A percentile compares a stretch with the other conserved stretches of the same genome.
These are phyloP conservation scores for Pteropus rufus DNA, from an alignment of 2,797 vertebrate species.

Conservation along the genomic window DNA sequence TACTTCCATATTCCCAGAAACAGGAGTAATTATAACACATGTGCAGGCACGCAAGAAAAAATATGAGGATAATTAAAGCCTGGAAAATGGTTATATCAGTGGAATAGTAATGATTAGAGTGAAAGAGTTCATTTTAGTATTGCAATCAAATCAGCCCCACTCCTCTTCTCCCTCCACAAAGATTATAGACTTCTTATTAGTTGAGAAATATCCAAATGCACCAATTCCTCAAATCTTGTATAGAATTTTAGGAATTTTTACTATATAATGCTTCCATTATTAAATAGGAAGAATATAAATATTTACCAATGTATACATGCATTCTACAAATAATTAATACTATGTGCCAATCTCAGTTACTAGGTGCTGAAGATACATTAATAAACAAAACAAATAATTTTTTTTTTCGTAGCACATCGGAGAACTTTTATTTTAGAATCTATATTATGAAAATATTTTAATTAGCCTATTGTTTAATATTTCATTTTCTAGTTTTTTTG, in stretches of 20 bases:
- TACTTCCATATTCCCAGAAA: background rate
- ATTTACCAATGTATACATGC: background rate
- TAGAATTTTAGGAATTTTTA: background rate
- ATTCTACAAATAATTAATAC: background rate
- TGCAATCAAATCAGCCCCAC: background rate
- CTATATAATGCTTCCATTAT: background rate
- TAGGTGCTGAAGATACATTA: background rate
- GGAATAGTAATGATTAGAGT: background rate
- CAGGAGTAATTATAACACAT: background rate
- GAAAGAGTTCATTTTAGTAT: background rate
- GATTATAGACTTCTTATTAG: background rate
- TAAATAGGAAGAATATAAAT: background rate
- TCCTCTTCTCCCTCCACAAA: background rate
- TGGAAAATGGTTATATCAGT: background rate
- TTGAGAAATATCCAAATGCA: background rate
- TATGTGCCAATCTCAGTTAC: background rate
- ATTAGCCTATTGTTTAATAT: background rate
- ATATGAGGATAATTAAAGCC: background rate
- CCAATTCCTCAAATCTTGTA: background rate
- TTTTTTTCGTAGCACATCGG: fast-evolving
- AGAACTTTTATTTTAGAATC: background rate
- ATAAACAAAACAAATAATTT: background rate
- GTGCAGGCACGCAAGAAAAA: background rate
- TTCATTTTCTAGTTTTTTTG: background rate
- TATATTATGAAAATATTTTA: background rate